phyloP scores from a whole-genome alignment of 2,888 invertebrate species.

The Charanyca ferruginea region DNA sequence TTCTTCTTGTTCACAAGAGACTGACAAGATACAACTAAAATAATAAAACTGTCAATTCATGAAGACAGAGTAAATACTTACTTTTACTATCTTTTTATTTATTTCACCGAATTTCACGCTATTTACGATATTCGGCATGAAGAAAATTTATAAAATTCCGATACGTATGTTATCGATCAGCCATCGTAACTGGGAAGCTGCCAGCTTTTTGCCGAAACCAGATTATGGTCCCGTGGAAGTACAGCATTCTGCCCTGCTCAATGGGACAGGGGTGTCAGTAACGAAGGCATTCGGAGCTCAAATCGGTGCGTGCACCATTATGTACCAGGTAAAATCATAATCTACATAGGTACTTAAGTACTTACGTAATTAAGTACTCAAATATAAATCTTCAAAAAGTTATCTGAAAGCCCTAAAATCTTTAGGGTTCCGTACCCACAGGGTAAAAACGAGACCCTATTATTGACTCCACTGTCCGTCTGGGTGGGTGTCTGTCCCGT shows the following conservation, averaged over 20 bases:
- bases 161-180: conserved; percentile 63
- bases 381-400: too few species aligned
- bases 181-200: conserved; percentile 1
- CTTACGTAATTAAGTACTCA: too few species aligned
- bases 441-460: too few species aligned
- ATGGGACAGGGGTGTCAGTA: conserved; percentile 78
- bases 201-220: conserved; percentile 68
- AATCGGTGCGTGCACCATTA: conserved; percentile 81
- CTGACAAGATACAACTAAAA: not conserved
- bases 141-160: conserved; percentile 33
- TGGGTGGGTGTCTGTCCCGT: too few species aligned
- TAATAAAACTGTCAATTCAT: conserved; percentile 14
- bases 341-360: too few species aligned
- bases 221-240: conserved; percentile 80
- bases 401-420: too few species aligned
- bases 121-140: conserved; percentile 29
- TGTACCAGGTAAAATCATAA: conserved; percentile 82
- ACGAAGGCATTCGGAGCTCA: conserved; percentile 73
- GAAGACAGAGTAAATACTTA: not conserved
- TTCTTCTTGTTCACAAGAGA: not conserved
- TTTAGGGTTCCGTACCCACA: too few species aligned
- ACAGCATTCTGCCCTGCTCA: conserved; percentile 74
- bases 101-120: not conserved
- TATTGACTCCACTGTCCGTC: too few species aligned
- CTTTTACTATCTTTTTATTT: not conserved